phyloP scores from a whole-genome alignment of 2,888 invertebrate species.

The Yponomeuta evonymella region DNA sequence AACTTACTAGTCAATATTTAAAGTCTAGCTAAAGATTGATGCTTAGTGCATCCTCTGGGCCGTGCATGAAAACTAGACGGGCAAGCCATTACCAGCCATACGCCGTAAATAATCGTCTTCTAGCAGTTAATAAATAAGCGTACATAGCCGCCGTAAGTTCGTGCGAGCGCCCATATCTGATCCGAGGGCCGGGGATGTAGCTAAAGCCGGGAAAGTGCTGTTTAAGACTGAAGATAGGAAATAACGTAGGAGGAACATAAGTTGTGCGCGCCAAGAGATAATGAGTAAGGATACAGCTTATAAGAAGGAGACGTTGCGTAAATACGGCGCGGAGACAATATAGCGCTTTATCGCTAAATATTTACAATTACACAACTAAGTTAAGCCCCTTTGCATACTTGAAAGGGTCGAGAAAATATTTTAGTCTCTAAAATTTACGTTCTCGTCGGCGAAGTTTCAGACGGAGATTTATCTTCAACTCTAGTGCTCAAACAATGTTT shows the following conservation, averaged over 20 bases:
- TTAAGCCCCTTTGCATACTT: slow-evolving; percentile 48
- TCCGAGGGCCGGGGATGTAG: slow-evolving; percentile 52
- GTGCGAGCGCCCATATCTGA: slow-evolving; percentile 59
- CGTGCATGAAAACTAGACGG: slow-evolving; percentile 55
- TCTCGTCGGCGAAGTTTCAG: slow-evolving; percentile 48
- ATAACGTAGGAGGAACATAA: slow-evolving; percentile 59
- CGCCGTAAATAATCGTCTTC: slow-evolving; percentile 71
- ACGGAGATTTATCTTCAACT: slow-evolving; percentile 57
- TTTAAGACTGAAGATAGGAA: slow-evolving; percentile 64
- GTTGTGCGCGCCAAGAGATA: slow-evolving; percentile 68
- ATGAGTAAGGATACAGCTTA: slow-evolving; percentile 58
- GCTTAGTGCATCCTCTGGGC: slow-evolving; percentile 16
- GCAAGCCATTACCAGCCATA: slow-evolving; percentile 59
- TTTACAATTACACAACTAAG: slow-evolving; percentile 35
- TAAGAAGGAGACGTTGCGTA: slow-evolving; percentile 54
- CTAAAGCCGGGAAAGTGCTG: slow-evolving; percentile 58
- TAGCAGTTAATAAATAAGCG: slow-evolving; percentile 70
- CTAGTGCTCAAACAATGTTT: slow-evolving; percentile 29
- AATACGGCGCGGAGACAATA: slow-evolving; percentile 53
- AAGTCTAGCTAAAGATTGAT: not conserved
- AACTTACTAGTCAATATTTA: not conserved
- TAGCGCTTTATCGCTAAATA: slow-evolving; percentile 51
- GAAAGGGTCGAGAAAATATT: slow-evolving; percentile 54
- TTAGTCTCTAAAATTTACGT: slow-evolving; percentile 58
- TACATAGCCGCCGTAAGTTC: slow-evolving; percentile 46